Evolutionary conservation across 2,113 vertebrate species (phyloP).

Genomic region (Hipposideros armiger): DNA sequence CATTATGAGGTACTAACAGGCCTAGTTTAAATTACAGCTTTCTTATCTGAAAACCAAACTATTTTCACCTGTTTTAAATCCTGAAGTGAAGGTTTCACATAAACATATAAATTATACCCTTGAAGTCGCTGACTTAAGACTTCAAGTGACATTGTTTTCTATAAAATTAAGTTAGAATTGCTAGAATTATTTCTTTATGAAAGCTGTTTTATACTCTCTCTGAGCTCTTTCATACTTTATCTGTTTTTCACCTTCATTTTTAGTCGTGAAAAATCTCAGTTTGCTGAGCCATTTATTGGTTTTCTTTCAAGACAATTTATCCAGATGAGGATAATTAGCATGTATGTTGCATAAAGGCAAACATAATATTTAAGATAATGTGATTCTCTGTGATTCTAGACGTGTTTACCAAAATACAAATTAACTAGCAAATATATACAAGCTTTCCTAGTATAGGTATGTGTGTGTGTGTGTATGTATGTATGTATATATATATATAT

Average conservation of each 20-base stretch:
- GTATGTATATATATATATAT: not conserved
- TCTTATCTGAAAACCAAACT: slow-evolving; percentile 39
- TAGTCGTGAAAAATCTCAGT: slow-evolving; percentile 47
- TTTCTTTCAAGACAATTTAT: slow-evolving; percentile 74
- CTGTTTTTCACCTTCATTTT: slow-evolving; percentile 40
- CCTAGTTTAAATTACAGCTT: slow-evolving; percentile 15
- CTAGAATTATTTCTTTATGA: slow-evolving; percentile 19
- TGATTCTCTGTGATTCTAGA: not conserved
- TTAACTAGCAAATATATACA: slow-evolving; percentile 2
- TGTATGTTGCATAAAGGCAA: slow-evolving; percentile 40
- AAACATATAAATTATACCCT: slow-evolving; percentile 16
- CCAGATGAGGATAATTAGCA: slow-evolving; percentile 71
- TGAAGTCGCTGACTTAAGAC: not conserved
- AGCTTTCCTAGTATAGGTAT: not conserved
- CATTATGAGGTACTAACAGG: not conserved
- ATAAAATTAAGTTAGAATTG: slow-evolving; percentile 19
- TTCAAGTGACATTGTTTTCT: slow-evolving; percentile 28
- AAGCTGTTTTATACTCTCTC: not conserved
- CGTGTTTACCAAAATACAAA: slow-evolving; percentile 58
- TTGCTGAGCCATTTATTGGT: slow-evolving; percentile 58
- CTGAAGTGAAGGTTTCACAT: not conserved
- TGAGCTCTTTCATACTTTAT: not conserved
- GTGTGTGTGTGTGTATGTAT: too few relatives aligned
- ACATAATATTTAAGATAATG: slow-evolving; percentile 57
- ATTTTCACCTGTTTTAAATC: slow-evolving; percentile 36